Evolutionary conservation across 2,113 vertebrate species (phyloP).

Genomic region (Tachysurus fulvidraco): DNA sequence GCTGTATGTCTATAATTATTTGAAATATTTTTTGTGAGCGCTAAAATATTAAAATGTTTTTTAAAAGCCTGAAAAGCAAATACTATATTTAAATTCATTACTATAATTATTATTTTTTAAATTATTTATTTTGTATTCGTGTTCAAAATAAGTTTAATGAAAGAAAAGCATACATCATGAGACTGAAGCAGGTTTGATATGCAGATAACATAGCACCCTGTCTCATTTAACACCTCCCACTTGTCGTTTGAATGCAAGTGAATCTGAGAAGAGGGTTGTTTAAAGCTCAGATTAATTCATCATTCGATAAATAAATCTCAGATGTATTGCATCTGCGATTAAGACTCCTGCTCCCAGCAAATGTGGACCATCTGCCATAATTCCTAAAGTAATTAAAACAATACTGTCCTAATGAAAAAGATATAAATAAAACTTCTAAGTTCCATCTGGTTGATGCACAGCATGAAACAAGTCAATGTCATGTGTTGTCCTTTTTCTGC

Average conservation of each 20-base stretch:
- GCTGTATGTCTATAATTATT: not conserved
- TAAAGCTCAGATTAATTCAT: slow-evolving; percentile 62
- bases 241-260: slow-evolving; percentile 50
- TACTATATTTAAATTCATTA: not conserved
- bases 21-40: not conserved
- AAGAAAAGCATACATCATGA: slow-evolving; percentile 11
- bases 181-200: slow-evolving; percentile 31
- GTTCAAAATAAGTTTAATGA: not conserved
- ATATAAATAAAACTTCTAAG: slow-evolving; percentile 47
- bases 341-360: slow-evolving; percentile 47
- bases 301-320: slow-evolving; percentile 64
- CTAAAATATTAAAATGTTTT: not conserved
- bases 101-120: not conserved
- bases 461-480: slow-evolving; percentile 1
- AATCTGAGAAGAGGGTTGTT: slow-evolving; percentile 63
- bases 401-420: slow-evolving; percentile 53
- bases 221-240: slow-evolving; percentile 65
- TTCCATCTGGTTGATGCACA: not conserved
- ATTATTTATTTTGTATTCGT: not conserved
- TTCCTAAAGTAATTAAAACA: slow-evolving; percentile 56
- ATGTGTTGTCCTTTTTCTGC: not conserved
- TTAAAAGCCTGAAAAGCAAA: not conserved
- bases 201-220: slow-evolving; percentile 53
- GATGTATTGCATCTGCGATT: slow-evolving; percentile 51
- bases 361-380: slow-evolving; percentile 65